phyloP scores from a whole-genome alignment of 2,113 vertebrate genomes.

The Brienomyrus brachyistius region DNA sequence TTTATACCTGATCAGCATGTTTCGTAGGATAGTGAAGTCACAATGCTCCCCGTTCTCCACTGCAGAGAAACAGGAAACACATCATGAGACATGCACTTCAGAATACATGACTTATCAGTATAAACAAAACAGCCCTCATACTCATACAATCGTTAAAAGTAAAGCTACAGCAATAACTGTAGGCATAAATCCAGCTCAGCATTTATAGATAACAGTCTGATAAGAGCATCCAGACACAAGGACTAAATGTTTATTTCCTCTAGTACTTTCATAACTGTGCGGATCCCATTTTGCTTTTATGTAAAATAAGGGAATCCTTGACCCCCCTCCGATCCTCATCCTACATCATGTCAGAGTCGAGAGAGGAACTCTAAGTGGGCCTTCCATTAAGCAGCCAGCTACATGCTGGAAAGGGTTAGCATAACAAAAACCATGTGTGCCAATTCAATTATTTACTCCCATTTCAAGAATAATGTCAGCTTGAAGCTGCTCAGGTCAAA shows the following conservation, averaged over 20 bases:
- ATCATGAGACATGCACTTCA: neutral
- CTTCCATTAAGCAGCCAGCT: neutral
- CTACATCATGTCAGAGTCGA: neutral
- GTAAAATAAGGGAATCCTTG: neutral
- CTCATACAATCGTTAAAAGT: neutral
- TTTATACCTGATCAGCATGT: constrained; percentile 96
- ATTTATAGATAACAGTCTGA: neutral
- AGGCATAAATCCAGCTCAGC: neutral
- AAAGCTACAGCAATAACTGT: neutral
- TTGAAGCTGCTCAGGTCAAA: neutral
- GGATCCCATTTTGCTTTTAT: neutral
- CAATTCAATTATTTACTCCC: neutral
- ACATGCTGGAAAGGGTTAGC: neutral
- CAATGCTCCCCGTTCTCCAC: constrained; percentile 97
- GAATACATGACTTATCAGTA: neutral
- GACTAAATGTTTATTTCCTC: neutral
- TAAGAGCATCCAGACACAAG: neutral
- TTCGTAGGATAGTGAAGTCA: constrained; percentile 96
- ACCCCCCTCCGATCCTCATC: neutral
- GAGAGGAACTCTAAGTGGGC: neutral
- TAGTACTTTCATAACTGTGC: neutral
- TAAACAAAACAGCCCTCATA: neutral
- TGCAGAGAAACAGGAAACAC: constrained; percentile 39
- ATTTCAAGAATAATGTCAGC: neutral
- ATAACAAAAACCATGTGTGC: neutral